Percentiles rank a stretch among this genome's conserved stretches.
These are phyloP conservation scores for Drosophila anomelani DNA, from an alignment of 2,888 invertebrate genomes.

Conservation along the genomic window DNA sequence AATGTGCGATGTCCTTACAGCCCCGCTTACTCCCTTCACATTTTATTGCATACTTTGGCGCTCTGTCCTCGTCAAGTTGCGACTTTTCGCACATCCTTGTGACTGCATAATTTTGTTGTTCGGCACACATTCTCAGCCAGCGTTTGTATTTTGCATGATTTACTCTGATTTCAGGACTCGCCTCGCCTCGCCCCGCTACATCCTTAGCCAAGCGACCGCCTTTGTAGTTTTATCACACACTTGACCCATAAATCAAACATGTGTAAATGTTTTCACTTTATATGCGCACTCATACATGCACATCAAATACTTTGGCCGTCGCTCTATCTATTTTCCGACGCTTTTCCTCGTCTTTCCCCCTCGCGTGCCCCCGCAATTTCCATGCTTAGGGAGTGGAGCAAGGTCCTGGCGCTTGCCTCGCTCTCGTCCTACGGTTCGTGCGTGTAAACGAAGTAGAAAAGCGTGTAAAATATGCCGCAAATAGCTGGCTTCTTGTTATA, in stretches of 20 bases:
- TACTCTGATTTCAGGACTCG: conserved; percentile 64
- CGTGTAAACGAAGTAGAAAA: conserved; percentile 71
- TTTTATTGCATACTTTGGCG: conserved; percentile 67
- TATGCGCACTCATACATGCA: conserved; percentile 66
- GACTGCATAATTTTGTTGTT: conserved; percentile 68
- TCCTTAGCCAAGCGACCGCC: conserved; percentile 46
- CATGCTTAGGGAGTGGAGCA: conserved; percentile 13
- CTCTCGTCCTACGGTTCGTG: conserved; percentile 54
- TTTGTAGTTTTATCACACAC: conserved; percentile 80
- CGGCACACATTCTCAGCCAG: conserved; percentile 51
- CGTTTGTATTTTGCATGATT: conserved; percentile 74
- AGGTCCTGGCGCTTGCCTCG: conserved; percentile 30
- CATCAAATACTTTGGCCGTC: conserved; percentile 69
- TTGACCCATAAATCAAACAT: conserved; percentile 79
- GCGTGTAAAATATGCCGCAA: conserved; percentile 77
- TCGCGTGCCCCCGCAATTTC: not conserved
- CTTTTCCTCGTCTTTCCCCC: not conserved
- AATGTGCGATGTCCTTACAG: conserved; percentile 8
- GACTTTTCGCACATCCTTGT: conserved; percentile 67
- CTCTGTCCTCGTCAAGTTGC: conserved; percentile 45
- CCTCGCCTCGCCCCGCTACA: conserved; percentile 8
- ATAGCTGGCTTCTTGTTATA: conserved; percentile 62
- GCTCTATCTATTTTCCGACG: conserved; percentile 54
- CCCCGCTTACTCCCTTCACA: conserved; percentile 13
- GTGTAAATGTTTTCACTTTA: conserved; percentile 79